Base-by-base conservation (phyloP, 2,888 invertebrate genomes). In the Oscheius sp. region DNA sequence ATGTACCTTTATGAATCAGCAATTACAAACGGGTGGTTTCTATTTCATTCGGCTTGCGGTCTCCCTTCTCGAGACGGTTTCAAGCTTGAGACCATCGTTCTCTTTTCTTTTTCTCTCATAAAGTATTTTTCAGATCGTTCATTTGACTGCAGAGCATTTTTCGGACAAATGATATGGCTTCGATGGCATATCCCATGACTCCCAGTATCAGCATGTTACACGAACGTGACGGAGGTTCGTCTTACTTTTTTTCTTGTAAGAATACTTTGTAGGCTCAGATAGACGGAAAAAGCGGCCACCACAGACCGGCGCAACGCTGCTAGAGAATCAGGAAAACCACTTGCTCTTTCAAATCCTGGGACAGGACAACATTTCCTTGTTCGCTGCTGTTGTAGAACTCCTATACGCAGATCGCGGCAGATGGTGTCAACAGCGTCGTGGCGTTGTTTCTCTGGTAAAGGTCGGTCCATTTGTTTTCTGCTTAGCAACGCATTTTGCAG, bases 301-400 rank as follows among this genome's bases (percentile, higher is more conserved):
- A 21, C 70, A 74, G 51, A 53, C 70, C 11, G 70, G 70, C 21
- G 70, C 74, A 13, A 59, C 29, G 1, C 55, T 74, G n/a, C 48
- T 74, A 32, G 74, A 74, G 35, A 74, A 70, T 53, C 74, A 74
- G 42, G 74, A 74, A 37, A 74, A 74, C 47, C 48, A 74, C 13
- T 42, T 74, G 10, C 29, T 74, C 1, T 74, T 70, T 48, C 51
- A 60, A 13, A 13, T 74, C 7, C 70, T 74, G 1, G 74, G 74
- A 11, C 42, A 50, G 29, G 74, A 74, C 21, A 74, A 74, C 21
- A 55, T 74, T 32, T 74, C 70, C 11, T 50, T 74, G 37, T 70
- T 60, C 11, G 70, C 74, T 13, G 74, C 51, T 1, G 63, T 74
- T n/a, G 74, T 74, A n/a, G 74, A 74, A 55, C 63, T 74, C 10